Percentiles rank a stretch among this genome's conserved stretches.
Conservation (phyloP, 2,888 invertebrate species). For the Drosophila hamatofila region DNA sequence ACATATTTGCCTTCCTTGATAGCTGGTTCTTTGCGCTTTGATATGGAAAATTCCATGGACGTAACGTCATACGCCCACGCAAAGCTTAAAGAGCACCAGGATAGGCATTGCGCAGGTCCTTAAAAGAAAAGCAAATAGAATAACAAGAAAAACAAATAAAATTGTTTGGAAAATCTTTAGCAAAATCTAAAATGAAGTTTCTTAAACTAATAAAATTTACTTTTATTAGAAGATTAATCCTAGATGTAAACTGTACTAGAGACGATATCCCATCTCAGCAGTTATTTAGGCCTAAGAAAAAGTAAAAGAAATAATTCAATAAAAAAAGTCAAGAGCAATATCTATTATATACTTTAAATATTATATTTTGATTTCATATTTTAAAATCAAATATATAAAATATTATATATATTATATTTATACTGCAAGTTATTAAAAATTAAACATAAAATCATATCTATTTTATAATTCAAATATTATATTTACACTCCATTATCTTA, state of each 20-base stretch:
- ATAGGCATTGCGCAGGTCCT: constrained; percentile 8
- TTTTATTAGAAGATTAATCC: not conserved
- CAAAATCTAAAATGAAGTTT: not conserved
- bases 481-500: no score
- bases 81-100: not conserved
- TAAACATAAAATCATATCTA: no score
- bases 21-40: no score
- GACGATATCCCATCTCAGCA: not conserved
- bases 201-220: not conserved
- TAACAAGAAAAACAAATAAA: not conserved
- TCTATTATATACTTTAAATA: no score
- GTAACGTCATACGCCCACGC: constrained; percentile 4
- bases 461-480: no score
- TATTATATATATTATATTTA: no score
- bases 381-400: no score
- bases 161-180: not conserved
- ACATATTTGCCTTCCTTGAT: not conserved
- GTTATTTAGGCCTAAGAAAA: not conserved
- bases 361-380: no score
- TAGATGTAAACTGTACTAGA: not conserved
- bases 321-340: not conserved
- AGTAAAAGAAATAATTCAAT: not conserved
- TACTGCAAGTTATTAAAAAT: no score
- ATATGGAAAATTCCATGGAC: not conserved
- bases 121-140: not conserved